Conservation (phyloP, 1,140 invertebrate species). For the Agrilus planipennis region DNA sequence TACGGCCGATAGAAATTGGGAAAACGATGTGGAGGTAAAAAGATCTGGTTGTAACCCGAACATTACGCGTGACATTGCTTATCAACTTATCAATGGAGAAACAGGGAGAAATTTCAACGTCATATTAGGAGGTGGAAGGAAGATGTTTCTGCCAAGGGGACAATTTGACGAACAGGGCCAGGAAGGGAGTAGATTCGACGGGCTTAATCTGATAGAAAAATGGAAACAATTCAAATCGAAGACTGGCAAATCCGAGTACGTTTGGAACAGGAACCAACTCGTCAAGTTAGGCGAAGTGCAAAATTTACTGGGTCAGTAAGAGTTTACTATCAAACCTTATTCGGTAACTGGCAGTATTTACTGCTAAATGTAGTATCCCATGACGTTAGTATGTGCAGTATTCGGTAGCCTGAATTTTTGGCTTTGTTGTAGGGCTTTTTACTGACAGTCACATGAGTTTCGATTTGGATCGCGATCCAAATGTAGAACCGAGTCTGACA, state of each 20-base stretch:
- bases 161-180: conserved; percentile 38
- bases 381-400: no score
- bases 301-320: conserved; percentile 40
- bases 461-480: conserved; percentile 41
- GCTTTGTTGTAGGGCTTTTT: conserved; percentile 48
- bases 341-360: no score
- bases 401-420: conserved; percentile 46
- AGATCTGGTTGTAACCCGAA: conserved; percentile 47
- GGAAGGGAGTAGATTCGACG: conserved; percentile 35
- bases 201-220: conserved; percentile 37
- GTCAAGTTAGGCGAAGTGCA: no score
- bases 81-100: conserved; percentile 55
- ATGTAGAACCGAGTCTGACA: conserved; percentile 47
- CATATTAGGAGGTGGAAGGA: conserved; percentile 60
- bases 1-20: conserved; percentile 63
- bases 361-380: no score
- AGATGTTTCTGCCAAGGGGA: conserved; percentile 54
- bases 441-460: conserved; percentile 38
- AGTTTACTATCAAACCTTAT: background rate
- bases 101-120: conserved; percentile 53
- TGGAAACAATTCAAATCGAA: conserved; percentile 21
- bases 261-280: conserved; percentile 46
- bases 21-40: conserved; percentile 43
- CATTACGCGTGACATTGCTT: conserved; percentile 66
- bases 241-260: conserved; percentile 36